phyloP scores from a whole-genome alignment of 1,140 invertebrate genomes.

The Helicoverpa zea region DNA sequence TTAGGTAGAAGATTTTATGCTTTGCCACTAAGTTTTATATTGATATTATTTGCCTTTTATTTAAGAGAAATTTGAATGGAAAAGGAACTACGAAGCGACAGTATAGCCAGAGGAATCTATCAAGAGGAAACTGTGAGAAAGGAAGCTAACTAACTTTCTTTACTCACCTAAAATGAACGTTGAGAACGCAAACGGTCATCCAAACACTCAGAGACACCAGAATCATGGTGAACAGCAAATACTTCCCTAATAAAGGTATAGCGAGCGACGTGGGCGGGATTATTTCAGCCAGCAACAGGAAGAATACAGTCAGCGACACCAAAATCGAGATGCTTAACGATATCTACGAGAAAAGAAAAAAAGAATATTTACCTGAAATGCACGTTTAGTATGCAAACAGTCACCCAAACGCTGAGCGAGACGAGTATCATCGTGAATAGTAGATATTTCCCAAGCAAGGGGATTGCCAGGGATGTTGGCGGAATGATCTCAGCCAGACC shows the following conservation, averaged over 20 bases:
- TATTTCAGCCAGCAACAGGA: conserved; percentile 98
- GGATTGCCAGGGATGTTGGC: conserved; percentile 98
- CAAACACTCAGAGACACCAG: conserved; percentile 98
- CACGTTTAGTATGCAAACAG: conserved; percentile 98
- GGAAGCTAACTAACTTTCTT: conserved; percentile 47
- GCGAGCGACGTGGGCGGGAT: conserved; percentile 99
- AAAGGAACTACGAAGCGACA: conserved; percentile 42
- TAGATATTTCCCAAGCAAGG: conserved; percentile 97
- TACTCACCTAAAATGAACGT: conserved; percentile 98
- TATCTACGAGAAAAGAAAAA: conserved; percentile 87
- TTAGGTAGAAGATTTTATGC: conserved; percentile 11
- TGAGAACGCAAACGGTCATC: conserved; percentile 98
- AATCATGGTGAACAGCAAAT: conserved; percentile 98
- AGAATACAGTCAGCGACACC: conserved; percentile 99
- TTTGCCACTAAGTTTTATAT: conserved; percentile 25
- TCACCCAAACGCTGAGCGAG: conserved; percentile 98
- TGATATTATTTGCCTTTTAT: neutral
- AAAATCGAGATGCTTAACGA: conserved; percentile 99
- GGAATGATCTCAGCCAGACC: conserved; percentile 98
- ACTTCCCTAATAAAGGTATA: conserved; percentile 98
- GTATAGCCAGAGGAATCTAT: conserved; percentile 29
- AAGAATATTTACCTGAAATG: conserved; percentile 95
- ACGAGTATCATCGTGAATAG: conserved; percentile 99
- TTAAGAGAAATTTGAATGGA: neutral
- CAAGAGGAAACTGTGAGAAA: conserved; percentile 41